phyloP scores from a whole-genome alignment of 2,888 invertebrate genomes.

The Cyaniris semiargus region DNA sequence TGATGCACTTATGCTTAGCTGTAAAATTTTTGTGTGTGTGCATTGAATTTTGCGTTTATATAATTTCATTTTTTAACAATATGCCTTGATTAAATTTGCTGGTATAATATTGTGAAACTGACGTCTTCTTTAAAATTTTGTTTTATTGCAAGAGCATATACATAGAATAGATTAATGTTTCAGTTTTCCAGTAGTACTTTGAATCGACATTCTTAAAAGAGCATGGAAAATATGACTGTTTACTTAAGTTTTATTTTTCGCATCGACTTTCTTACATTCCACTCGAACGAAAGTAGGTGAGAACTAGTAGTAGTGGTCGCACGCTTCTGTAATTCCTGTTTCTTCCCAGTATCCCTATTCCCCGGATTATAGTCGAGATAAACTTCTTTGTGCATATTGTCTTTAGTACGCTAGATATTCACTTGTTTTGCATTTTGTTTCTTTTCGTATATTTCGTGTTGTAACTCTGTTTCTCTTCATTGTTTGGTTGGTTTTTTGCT shows the following conservation, averaged over 20 bases:
- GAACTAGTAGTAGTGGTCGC: conserved; percentile 14
- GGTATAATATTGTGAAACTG: neutral
- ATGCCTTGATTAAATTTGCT: neutral
- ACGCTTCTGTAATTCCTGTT: conserved; percentile 21
- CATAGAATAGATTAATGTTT: neutral
- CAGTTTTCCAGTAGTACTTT: neutral
- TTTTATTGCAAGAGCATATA: neutral
- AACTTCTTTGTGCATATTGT: conserved; percentile 22
- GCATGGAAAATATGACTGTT: too few species aligned
- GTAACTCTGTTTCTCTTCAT: neutral
- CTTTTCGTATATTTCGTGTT: neutral
- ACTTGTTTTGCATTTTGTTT: conserved; percentile 9
- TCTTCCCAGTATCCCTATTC: conserved; percentile 23
- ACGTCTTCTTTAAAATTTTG: neutral
- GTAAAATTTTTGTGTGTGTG: neutral
- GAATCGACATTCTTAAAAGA: neutral
- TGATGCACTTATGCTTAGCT: neutral
- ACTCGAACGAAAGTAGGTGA: neutral
- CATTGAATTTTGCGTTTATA: neutral
- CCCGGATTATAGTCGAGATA: conserved; percentile 23
- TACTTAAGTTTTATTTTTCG: too few species aligned
- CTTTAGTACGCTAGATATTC: conserved; percentile 9
- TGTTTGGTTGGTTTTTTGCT: neutral
- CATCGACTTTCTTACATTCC: neutral
- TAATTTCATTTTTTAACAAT: neutral